These are phyloP conservation scores for Clarias laeviceps DNA, from an alignment of 2,797 vertebrate genomes.

Conservation along the genomic window DNA sequence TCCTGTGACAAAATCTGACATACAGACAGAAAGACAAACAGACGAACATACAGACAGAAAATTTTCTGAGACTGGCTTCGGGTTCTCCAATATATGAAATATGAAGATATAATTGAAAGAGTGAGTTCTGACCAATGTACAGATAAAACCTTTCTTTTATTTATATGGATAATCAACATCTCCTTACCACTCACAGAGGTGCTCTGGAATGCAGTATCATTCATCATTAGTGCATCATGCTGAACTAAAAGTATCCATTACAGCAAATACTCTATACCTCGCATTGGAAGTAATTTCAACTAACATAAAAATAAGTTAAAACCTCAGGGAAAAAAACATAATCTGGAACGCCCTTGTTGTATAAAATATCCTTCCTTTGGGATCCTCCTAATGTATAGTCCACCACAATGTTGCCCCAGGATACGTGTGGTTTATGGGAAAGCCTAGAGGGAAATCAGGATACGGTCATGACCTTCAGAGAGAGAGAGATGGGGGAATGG, in stretches of 20 bases:
- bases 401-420: neutral
- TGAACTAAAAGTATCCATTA: neutral
- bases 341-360: neutral
- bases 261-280: neutral
- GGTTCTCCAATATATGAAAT: too few relatives aligned
- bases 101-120: too few relatives aligned
- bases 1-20: too few relatives aligned
- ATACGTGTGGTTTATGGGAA: neutral
- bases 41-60: too few relatives aligned
- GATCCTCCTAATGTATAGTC: neutral
- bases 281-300: neutral
- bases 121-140: too few relatives aligned
- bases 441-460: conserved; percentile 11
- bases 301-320: conserved; percentile 9
- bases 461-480: conserved; percentile 4
- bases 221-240: too few relatives aligned
- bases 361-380: conserved; percentile 9
- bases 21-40: too few relatives aligned
- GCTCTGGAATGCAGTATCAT: neutral
- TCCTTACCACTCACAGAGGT: neutral
- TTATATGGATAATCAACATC: neutral
- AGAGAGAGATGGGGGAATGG: neutral
- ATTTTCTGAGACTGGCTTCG: too few relatives aligned
- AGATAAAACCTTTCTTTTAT: too few relatives aligned
- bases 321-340: neutral